Evolutionary conservation across 2,797 vertebrate species (phyloP), one percentile per base, ranked within the genome.

Genomic region (Calcarius lapponicus): DNA sequence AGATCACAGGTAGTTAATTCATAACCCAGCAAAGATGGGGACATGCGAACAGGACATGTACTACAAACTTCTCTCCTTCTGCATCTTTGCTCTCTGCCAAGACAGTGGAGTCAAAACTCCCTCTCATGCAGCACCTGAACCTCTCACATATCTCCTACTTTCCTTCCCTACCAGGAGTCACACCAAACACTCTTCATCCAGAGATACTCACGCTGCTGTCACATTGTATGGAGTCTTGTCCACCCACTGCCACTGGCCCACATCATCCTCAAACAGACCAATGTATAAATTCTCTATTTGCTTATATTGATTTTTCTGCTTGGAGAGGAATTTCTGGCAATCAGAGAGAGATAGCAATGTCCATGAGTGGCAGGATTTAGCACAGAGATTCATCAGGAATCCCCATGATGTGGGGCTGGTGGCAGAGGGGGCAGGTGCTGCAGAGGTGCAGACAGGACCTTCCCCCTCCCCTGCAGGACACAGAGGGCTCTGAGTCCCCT

Each of bases 291-390:
- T n/a, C n/a, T n/a, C n/a, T 36, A 8, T 36, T 36, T 8, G 36
- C 36, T 36, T n/a, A n/a, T n/a, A n/a, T n/a, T n/a, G n/a, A n/a
- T n/a, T n/a, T n/a, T n/a, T n/a, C n/a, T n/a, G n/a, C n/a, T 45
- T 57, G 80, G 73, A 96, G 83, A 97, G 93, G 47, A 98, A 98
- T 18, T 92, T 87, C 97, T 98, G 62, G 38, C n/a, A n/a, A n/a
- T n/a, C n/a, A 78, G 38, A 78, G 38, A 81, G 42, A 92, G 94
- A 82, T 31, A 53, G 48, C 26, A 81, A 73, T 11, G 28, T 48
- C 71, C n/a, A 5, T 78, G 47, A 88, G 62, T 17, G 3, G 32
- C 66, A 79, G 45, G 34, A 69, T 9, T 31, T 53, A 61, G 40
- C 38, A 66, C 64, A 67, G 28, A 45, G 38, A 54, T 38, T 42